A percentile compares a stretch with the other conserved stretches of the same genome.
Conservation (phyloP, 2,113 vertebrate genomes). For the Etheostoma spectabile region DNA sequence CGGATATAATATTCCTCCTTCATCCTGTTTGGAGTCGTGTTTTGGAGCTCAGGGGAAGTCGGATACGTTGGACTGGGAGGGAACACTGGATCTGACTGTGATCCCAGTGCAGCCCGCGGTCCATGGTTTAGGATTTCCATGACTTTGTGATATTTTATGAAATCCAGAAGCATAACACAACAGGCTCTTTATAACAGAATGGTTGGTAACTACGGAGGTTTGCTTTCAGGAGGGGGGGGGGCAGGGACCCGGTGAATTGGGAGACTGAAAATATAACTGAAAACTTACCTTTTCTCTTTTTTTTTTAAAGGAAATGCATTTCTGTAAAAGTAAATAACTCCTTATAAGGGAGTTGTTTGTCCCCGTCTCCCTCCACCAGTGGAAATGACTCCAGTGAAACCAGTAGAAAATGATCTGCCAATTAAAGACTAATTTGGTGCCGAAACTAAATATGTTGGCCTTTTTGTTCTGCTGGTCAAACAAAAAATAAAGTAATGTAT, state of each 20-base stretch:
- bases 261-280: too few relatives aligned
- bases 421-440: neutral
- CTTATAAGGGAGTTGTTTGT: neutral
- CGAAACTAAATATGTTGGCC: neutral
- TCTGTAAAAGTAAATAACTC: neutral
- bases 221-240: neutral
- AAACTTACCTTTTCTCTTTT: too few relatives aligned
- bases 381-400: too few relatives aligned
- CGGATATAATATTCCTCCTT: neutral
- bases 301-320: too few relatives aligned
- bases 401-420: too few relatives aligned
- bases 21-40: neutral
- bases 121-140: neutral
- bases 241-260: too few relatives aligned
- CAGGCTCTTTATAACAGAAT: neutral
- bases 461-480: neutral
- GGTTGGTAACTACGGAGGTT: fast-evolving
- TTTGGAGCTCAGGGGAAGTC: neutral
- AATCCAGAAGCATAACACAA: neutral
- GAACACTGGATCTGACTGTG: neutral
- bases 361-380: too few relatives aligned
- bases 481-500: too few relatives aligned
- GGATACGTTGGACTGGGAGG: too few relatives aligned
- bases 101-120: neutral
- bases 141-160: neutral